Base-by-base conservation (phyloP, 2,797 vertebrate species). In the Phrynocephalus forsythii region DNA sequence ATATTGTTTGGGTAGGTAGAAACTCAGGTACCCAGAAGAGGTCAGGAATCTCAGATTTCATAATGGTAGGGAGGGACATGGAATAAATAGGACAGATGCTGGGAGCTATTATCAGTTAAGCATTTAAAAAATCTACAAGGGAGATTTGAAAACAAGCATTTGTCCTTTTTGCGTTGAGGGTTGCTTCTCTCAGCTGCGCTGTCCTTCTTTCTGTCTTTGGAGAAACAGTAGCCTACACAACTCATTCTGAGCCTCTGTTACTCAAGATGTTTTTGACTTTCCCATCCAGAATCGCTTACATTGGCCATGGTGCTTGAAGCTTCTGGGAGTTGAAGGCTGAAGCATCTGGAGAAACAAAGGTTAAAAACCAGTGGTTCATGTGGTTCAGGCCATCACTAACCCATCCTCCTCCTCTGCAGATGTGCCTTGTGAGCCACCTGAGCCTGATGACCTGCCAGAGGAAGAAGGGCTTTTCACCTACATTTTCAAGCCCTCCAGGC, bases 401-500 rank as follows among this genome's bases (percentile, higher is more conserved):
- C 22, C 28, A n/a, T 66, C 48, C 33, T 67, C 60, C 6, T 60
- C 10, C 22, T 10, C 79, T 66, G 0, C 89, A 98, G 98, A 97
- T 0, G 94, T 95, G 1, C 94, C 96, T 1, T 98, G 98, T 4
- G 90, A 94, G 86, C 90, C 91, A 28, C 85, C 63, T 0, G 86
- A 94, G 33, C 85, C 91, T 0, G 94, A 93, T 80, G 92, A 91
- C 78, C 90, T 91, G 81, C 93, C 69, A 63, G 94, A 93, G 44
- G 92, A 78, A 80, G 94, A 94, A 73, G 94, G 92, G 60, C 93
- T 96, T 84, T 98, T 98, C 92, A 98, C 97, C 0, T 98, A 98
- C 30, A 90, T 97, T 86, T 99, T 99, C 95, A 97, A 97, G 92
- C 97, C 97, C 0, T 98, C 98, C 0, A 56, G 94, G 0, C 96